Evolutionary conservation across 2,113 vertebrate species (phyloP).

Genomic region (Poicephalus gulielmi): DNA sequence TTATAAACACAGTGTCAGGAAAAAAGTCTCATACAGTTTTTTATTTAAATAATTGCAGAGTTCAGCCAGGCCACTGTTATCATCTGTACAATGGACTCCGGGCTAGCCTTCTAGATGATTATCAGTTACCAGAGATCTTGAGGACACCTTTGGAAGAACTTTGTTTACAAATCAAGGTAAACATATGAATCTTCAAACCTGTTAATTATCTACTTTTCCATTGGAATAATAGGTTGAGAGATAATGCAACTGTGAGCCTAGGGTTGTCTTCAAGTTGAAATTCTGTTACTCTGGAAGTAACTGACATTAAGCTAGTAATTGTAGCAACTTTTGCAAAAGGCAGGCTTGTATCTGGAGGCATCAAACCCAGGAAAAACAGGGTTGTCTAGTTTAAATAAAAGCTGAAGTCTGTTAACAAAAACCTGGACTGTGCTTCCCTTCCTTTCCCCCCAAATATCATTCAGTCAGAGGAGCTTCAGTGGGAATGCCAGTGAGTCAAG

Average conservation of each 20-base stretch:
- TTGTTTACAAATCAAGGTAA: conserved; percentile 97
- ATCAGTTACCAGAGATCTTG: conserved; percentile 95
- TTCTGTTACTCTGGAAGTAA: not conserved
- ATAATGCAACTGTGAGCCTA: not conserved
- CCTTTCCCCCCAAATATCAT: not conserved
- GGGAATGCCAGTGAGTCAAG: not conserved
- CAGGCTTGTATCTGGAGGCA: not conserved
- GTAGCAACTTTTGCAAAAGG: not conserved
- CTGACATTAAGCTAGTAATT: not conserved
- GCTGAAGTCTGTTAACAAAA: not conserved
- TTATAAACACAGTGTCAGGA: not conserved
- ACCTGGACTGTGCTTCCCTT: not conserved
- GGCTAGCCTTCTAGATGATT: conserved; percentile 91
- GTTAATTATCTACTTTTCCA: not conserved
- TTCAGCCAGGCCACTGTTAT: conserved; percentile 94
- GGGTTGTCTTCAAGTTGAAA: not conserved
- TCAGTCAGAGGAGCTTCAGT: not conserved
- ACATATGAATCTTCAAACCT: not conserved
- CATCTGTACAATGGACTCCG: conserved; percentile 94
- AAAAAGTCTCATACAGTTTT: not conserved
- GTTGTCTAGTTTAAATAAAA: not conserved
- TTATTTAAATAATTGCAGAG: conserved; percentile 73
- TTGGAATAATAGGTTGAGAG: not conserved
- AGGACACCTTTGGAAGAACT: conserved; percentile 95
- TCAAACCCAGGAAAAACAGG: not conserved